A percentile compares a stretch with the other conserved stretches of the same genome.
These are phyloP conservation scores for Phocides pigmalion DNA, from an alignment of 1,140 invertebrate species.

Conservation along the genomic window DNA sequence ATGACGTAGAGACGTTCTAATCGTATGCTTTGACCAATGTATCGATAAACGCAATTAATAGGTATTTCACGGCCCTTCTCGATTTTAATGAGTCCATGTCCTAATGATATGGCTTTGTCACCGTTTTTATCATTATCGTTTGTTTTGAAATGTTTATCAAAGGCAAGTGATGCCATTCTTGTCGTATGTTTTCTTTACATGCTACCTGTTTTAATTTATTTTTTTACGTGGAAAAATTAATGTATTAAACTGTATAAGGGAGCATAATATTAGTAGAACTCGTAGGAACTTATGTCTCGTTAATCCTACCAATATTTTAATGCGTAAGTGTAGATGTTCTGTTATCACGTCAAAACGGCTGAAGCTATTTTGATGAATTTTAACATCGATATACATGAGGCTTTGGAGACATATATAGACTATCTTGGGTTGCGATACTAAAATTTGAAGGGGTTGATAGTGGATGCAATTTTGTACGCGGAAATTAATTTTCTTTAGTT, in stretches of 20 bases:
- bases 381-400: too few relatives aligned
- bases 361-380: too few relatives aligned
- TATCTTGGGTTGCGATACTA: too few relatives aligned
- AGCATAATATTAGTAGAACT: background rate
- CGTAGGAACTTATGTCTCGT: background rate
- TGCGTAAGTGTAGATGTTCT: too few relatives aligned
- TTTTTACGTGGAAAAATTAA: background rate
- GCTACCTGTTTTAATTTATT: conserved; percentile 5
- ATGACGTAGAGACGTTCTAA: conserved; percentile 37
- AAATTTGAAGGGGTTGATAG: too few relatives aligned
- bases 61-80: conserved; percentile 3
- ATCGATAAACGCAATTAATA: conserved; percentile 28
- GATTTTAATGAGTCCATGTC: conserved; percentile 13
- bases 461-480: too few relatives aligned
- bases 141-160: conserved; percentile 16
- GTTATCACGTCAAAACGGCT: too few relatives aligned
- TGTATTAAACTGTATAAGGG: background rate
- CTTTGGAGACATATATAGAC: too few relatives aligned
- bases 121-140: conserved; percentile 10
- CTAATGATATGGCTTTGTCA: conserved; percentile 25
- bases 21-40: conserved; percentile 22
- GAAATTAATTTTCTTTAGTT: too few relatives aligned
- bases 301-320: too few relatives aligned
- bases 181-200: conserved; percentile 6
- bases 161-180: conserved; percentile 5